Evolutionary conservation across 1,140 invertebrate species (phyloP).

Genomic region (Babylonia areolata): DNA sequence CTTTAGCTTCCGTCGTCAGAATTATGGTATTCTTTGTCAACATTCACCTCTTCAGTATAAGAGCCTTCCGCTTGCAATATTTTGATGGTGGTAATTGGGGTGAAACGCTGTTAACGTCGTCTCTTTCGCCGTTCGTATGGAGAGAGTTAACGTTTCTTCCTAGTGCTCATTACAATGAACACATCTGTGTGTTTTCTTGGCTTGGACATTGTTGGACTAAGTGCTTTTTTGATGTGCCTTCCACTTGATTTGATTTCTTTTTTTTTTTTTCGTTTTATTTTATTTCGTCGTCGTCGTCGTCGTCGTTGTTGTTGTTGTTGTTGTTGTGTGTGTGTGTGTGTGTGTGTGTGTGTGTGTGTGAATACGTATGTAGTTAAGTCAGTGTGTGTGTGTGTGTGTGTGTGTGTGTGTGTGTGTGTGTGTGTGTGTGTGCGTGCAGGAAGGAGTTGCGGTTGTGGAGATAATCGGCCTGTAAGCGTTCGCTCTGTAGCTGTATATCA

Average conservation of each 20-base stretch:
- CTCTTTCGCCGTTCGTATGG: too few species aligned
- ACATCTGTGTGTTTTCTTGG: neutral
- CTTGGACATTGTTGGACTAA: neutral
- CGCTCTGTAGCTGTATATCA: too few species aligned
- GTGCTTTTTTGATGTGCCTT: neutral
- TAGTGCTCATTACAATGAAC: neutral
- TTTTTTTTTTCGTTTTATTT: too few species aligned
- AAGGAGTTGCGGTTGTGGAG: too few species aligned
- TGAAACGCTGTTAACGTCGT: too few species aligned
- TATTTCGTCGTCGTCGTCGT: neutral
- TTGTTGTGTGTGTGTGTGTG: constrained; percentile 2
- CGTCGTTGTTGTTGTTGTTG: neutral
- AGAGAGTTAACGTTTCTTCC: neutral
- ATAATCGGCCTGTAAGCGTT: too few species aligned
- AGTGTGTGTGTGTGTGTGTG: neutral
- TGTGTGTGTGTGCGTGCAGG: neutral
- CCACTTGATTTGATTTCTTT: neutral
- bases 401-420: constrained; percentile 15
- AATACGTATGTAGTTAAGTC: neutral
- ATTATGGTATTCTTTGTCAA: too few species aligned
- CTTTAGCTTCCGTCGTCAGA: too few species aligned
- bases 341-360: neutral
- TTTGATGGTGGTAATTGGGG: too few species aligned
- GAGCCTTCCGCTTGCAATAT: too few species aligned
- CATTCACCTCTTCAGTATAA: too few species aligned